A percentile compares a stretch with the other conserved stretches of the same genome.
Conservation (phyloP, 2,888 invertebrate genomes). For the Ochlodes sylvanus region DNA sequence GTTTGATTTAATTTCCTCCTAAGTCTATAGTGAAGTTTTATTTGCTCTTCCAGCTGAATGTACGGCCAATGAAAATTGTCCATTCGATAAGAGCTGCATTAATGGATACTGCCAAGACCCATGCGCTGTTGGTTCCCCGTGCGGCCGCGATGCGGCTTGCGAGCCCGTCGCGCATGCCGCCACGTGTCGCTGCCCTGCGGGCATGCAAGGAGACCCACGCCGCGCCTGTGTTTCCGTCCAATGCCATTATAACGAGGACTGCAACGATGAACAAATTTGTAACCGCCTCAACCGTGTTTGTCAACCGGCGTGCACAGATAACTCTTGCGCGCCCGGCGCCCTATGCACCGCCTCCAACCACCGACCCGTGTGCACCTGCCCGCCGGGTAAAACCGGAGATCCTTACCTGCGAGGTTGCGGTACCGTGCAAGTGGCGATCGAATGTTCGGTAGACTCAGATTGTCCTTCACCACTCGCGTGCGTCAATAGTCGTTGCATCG, state of each 20-base stretch:
- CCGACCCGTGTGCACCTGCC: constrained; percentile 91
- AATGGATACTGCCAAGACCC: constrained; percentile 93
- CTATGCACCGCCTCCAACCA: constrained; percentile 90
- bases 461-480: constrained; percentile 91
- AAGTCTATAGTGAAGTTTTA: background rate
- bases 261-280: constrained; percentile 93
- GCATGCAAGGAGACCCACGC: constrained; percentile 93
- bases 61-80: constrained; percentile 91
- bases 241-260: constrained; percentile 96
- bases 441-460: constrained; percentile 91
- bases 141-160: constrained; percentile 93
- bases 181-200: constrained; percentile 92
- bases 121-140: constrained; percentile 88
- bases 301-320: constrained; percentile 92
- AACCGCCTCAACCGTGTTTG: constrained; percentile 93
- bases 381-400: constrained; percentile 90
- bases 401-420: constrained; percentile 87
- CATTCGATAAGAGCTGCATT: constrained; percentile 92
- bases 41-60: constrained; percentile 88
- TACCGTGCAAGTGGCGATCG: constrained; percentile 70
- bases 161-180: constrained; percentile 90
- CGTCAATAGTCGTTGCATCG: constrained; percentile 89
- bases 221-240: constrained; percentile 92
- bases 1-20: no score
- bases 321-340: constrained; percentile 91